phyloP scores from a whole-genome alignment of 2,113 vertebrate genomes.

The Scopus umbretta region DNA sequence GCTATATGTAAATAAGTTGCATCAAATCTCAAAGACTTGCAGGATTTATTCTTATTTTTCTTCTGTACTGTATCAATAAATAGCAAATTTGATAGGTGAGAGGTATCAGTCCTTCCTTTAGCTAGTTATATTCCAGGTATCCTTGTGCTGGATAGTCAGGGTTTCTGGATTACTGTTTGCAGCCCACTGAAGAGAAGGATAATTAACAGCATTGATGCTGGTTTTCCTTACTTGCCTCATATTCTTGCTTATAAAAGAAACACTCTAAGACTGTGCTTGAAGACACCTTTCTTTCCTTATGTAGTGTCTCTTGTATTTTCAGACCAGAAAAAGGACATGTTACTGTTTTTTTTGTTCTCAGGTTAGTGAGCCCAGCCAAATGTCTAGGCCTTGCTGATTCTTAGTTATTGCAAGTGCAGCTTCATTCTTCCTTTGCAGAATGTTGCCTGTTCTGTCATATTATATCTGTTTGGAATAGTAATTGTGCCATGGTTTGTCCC shows the following conservation, averaged over 20 bases:
- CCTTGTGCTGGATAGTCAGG: neutral
- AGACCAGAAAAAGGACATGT: neutral
- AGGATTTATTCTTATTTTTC: neutral
- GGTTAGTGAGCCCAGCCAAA: neutral
- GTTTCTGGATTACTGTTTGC: neutral
- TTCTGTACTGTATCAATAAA: neutral
- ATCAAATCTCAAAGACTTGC: neutral
- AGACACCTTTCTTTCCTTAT: neutral
- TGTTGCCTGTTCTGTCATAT: neutral
- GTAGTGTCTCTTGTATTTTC: neutral
- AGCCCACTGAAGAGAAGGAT: neutral
- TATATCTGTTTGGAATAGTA: neutral
- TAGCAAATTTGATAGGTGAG: neutral
- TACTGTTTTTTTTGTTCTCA: neutral
- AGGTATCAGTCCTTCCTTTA: neutral
- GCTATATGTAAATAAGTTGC: neutral
- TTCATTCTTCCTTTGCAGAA: neutral
- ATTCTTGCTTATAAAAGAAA: neutral
- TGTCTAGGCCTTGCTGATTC: neutral
- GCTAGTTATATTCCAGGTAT: neutral
- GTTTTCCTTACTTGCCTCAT: neutral
- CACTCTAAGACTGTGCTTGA: neutral
- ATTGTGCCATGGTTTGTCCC: neutral
- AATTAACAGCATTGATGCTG: neutral
- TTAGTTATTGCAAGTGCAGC: neutral